A percentile compares a stretch with the other conserved stretches of the same genome.
Conservation (phyloP, 1,140 invertebrate genomes). For the Zaprionus ghesquierei region DNA sequence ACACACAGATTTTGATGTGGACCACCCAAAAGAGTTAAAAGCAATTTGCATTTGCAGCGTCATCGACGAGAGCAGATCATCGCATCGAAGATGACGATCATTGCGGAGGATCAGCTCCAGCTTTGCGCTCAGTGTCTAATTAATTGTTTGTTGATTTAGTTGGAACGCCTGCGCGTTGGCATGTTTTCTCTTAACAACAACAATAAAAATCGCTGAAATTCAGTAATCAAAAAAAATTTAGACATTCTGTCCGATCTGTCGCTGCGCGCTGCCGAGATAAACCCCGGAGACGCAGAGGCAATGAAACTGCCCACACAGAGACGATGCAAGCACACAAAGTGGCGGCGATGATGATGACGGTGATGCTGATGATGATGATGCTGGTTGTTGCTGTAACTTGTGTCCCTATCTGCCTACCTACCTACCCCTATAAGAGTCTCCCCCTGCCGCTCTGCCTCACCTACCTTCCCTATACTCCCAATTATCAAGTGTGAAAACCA, state of each 20-base stretch:
- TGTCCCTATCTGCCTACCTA: constrained; percentile 5
- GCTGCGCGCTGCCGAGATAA: constrained; percentile 56
- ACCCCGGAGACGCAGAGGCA: constrained; percentile 68
- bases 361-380: constrained; percentile 54
- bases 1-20: constrained; percentile 36
- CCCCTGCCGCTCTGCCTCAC: neutral
- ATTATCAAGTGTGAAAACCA: constrained; percentile 82
- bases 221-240: constrained; percentile 78
- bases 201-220: constrained; percentile 73
- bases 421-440: constrained; percentile 10
- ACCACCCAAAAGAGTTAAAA: constrained; percentile 68
- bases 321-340: constrained; percentile 48
- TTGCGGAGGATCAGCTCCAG: constrained; percentile 3
- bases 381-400: constrained; percentile 47
- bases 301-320: constrained; percentile 80
- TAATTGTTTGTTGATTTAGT: constrained; percentile 79
- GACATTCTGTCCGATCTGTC: constrained; percentile 55
- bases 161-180: constrained; percentile 15
- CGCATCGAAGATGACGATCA: constrained; percentile 27
- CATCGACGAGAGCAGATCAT: constrained; percentile 4
- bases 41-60: constrained; percentile 74
- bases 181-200: neutral
- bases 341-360: constrained; percentile 19
- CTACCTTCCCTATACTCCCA: constrained; percentile 39
- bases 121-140: constrained; percentile 60